phyloP scores from a whole-genome alignment of 2,113 vertebrate species.

The Apteryx owenii region DNA sequence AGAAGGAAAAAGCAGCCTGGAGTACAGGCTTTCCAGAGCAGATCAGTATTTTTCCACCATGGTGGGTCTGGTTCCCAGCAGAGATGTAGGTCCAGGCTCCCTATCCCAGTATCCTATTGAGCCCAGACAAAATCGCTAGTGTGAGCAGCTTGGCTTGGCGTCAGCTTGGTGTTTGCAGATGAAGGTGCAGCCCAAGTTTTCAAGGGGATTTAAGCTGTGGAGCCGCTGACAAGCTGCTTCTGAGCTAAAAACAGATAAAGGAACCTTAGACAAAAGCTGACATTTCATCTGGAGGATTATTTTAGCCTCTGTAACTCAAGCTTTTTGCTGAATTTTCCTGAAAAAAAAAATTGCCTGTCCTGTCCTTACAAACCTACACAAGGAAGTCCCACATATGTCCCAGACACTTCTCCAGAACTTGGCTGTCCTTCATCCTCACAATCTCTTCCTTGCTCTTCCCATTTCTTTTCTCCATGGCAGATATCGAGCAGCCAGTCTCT shows the following conservation, averaged over 20 bases:
- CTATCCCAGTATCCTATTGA: not conserved
- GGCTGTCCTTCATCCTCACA: not conserved
- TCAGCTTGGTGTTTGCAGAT: not conserved
- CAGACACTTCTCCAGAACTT: not conserved
- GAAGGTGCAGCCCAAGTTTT: not conserved
- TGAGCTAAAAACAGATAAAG: not conserved
- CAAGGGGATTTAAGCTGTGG: not conserved
- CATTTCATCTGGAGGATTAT: not conserved
- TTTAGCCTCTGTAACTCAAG: not conserved
- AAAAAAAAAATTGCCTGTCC: not conserved
- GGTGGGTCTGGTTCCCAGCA: not conserved
- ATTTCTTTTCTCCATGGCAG: not conserved
- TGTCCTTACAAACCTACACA: not conserved
- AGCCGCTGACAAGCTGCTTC: not conserved
- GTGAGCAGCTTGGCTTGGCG: not conserved
- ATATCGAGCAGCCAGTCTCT: rapidly evolving
- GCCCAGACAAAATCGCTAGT: not conserved
- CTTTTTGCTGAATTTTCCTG: not conserved
- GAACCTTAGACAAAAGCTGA: not conserved
- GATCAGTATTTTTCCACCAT: not conserved
- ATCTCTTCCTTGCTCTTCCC: not conserved
- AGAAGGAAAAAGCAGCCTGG: not conserved
- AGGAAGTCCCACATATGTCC: not conserved
- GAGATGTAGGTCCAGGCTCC: not conserved
- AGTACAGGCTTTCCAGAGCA: not conserved